Evolutionary conservation across 2,888 invertebrate species (phyloP).

Genomic region (Isotomurus palustris): DNA sequence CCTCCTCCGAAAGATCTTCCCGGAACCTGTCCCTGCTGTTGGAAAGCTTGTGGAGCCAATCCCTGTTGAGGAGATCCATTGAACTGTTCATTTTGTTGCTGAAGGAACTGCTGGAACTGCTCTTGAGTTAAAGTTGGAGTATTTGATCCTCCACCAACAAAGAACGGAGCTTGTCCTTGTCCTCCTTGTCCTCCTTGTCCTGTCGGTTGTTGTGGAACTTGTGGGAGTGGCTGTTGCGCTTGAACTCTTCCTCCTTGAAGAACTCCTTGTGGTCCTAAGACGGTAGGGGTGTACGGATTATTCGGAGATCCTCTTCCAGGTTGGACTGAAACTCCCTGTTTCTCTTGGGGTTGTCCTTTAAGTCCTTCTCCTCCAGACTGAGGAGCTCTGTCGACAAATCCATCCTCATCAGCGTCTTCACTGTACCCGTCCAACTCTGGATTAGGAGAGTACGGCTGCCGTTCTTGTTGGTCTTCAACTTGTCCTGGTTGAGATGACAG

Average conservation of each 20-base stretch:
- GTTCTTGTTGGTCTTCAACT: not conserved
- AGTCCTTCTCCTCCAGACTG: slow-evolving; percentile 6
- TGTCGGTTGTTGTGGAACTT: slow-evolving; percentile 7
- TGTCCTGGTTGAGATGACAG: slow-evolving; percentile 6
- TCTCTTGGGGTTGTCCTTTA: slow-evolving; percentile 1
- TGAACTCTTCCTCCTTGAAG: slow-evolving; percentile 20
- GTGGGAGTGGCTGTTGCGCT: slow-evolving; percentile 10
- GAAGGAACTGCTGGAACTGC: not conserved
- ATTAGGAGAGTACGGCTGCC: slow-evolving; percentile 32
- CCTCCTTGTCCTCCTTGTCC: slow-evolving; percentile 19
- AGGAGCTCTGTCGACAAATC: slow-evolving; percentile 37
- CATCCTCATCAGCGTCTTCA: slow-evolving; percentile 44
- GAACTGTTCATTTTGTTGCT: not conserved
- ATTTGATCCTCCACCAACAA: slow-evolving; percentile 7
- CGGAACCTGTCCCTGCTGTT: not conserved
- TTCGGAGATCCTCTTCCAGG: not conserved
- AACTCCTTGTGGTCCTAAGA: slow-evolving; percentile 21
- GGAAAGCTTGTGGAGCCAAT: not conserved
- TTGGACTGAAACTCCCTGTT: slow-evolving; percentile 5
- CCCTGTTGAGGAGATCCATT: not conserved
- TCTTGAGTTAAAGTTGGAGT: slow-evolving; percentile 4
- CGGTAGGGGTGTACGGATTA: slow-evolving; percentile 14
- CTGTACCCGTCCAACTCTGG: slow-evolving; percentile 42
- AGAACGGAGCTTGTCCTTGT: not conserved
- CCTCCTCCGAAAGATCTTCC: not conserved